A percentile compares a stretch with the other conserved stretches of the same genome.
Conservation (phyloP, 2,113 vertebrate genomes). For the Larimichthys crocea region DNA sequence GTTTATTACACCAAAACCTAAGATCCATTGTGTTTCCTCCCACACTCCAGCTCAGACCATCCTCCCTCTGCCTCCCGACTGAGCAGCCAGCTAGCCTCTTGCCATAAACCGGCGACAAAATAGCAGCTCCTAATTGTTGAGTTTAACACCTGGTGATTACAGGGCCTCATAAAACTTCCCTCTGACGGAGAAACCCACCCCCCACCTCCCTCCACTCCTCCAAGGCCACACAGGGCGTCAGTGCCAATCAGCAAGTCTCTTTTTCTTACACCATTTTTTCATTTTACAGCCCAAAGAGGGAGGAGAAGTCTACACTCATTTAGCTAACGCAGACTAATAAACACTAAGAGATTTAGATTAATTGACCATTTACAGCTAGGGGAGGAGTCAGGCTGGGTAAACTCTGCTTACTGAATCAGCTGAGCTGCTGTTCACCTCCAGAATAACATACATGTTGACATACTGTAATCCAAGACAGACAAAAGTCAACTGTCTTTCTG, state of each 20-base stretch:
- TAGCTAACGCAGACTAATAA: conserved; percentile 76
- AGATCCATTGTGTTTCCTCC: not conserved
- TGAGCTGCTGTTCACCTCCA: conserved; percentile 17
- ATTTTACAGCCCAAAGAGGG: conserved; percentile 74
- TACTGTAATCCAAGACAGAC: not conserved
- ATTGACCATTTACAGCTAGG: conserved; percentile 73
- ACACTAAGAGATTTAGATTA: conserved; percentile 73
- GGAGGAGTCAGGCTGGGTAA: conserved; percentile 57
- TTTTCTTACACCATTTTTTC: conserved; percentile 60
- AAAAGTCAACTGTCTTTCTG: not conserved
- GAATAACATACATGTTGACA: not conserved
- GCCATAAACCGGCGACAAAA: conserved; percentile 79
- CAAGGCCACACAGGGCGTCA: conserved; percentile 82
- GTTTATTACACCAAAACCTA: not conserved
- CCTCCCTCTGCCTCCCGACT: conserved; percentile 2
- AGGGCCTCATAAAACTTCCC: conserved; percentile 81
- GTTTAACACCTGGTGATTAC: conserved; percentile 85
- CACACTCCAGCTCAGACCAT: conserved; percentile 4
- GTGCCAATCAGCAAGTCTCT: conserved; percentile 76
- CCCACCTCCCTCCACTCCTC: conserved; percentile 32
- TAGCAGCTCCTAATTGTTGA: conserved; percentile 86
- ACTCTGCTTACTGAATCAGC: conserved; percentile 43
- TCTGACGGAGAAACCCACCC: conserved; percentile 46
- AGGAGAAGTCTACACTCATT: conserved; percentile 76
- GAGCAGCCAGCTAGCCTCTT: conserved; percentile 52